Percentiles rank a stretch among this genome's conserved stretches.
Evolutionary conservation across 2,113 vertebrate genomes (phyloP).

Genomic region (Pseudonaja textilis): DNA sequence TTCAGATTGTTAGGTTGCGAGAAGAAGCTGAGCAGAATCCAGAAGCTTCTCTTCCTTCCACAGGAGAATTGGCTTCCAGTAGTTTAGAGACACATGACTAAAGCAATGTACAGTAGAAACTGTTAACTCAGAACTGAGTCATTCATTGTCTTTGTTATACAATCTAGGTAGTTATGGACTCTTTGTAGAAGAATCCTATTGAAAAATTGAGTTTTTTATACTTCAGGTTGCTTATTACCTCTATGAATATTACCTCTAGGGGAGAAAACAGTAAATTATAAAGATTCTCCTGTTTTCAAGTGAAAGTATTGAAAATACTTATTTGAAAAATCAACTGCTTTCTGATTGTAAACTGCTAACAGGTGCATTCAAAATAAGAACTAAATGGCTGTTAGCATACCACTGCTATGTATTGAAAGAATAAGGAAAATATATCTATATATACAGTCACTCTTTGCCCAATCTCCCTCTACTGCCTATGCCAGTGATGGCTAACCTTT

Average conservation of each 20-base stretch:
- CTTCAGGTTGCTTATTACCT: not conserved
- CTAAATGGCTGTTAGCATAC: not conserved
- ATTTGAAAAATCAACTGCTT: not conserved
- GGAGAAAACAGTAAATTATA: not conserved
- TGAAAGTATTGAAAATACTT: not conserved
- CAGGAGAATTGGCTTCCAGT: not conserved
- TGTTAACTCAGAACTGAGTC: not conserved
- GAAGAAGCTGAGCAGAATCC: conserved; percentile 41
- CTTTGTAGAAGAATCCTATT: not conserved
- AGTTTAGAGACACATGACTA: not conserved
- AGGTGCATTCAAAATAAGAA: not conserved
- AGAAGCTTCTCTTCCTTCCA: not conserved
- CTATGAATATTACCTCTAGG: not conserved
- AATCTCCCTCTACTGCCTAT: not conserved
- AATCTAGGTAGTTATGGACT: not conserved
- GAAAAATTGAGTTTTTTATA: not conserved
- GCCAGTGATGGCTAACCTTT: too few relatives aligned
- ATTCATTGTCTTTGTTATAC: not conserved
- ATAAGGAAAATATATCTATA: not conserved
- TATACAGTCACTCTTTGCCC: not conserved
- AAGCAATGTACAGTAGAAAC: not conserved
- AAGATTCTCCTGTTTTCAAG: not conserved
- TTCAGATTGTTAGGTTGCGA: conserved; percentile 53
- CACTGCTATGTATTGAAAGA: not conserved
- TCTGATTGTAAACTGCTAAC: not conserved